Evolutionary conservation across 2,113 vertebrate genomes (phyloP).

Genomic region (Uria aalge): DNA sequence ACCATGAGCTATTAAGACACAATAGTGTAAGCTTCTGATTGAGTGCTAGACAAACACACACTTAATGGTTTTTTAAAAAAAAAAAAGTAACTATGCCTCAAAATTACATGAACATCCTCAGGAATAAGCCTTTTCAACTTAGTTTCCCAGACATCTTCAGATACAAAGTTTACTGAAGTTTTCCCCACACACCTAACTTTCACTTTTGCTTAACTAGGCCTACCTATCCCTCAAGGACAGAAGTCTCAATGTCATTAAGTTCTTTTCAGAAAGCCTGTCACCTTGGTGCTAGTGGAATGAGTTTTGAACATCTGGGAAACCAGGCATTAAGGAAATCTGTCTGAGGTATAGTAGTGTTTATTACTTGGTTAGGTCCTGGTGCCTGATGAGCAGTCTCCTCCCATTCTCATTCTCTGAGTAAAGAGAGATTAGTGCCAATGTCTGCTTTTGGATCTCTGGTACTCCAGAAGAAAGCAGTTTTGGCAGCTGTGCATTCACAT

Average conservation of each 20-base stretch:
- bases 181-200: neutral
- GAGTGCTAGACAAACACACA: neutral
- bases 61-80: too few species aligned
- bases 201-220: neutral
- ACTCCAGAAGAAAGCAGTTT: conserved; percentile 67
- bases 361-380: conserved; percentile 79
- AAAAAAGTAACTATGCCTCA: neutral
- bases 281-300: neutral
- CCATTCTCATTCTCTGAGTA: conserved; percentile 69
- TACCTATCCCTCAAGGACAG: neutral
- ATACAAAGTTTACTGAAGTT: neutral
- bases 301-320: neutral
- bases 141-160: neutral
- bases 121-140: neutral
- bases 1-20: neutral
- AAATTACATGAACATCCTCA: too few species aligned
- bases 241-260: neutral
- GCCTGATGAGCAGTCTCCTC: conserved; percentile 70
- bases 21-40: neutral
- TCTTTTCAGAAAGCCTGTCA: neutral
- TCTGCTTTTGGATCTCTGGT: conserved; percentile 62
- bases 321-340: neutral
- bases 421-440: conserved; percentile 76
- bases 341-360: neutral
- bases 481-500: conserved; percentile 64